A percentile compares a stretch with the other conserved stretches of the same genome.
Evolutionary conservation across 2,113 vertebrate species (phyloP).

Genomic region (Coptodon rendalli): DNA sequence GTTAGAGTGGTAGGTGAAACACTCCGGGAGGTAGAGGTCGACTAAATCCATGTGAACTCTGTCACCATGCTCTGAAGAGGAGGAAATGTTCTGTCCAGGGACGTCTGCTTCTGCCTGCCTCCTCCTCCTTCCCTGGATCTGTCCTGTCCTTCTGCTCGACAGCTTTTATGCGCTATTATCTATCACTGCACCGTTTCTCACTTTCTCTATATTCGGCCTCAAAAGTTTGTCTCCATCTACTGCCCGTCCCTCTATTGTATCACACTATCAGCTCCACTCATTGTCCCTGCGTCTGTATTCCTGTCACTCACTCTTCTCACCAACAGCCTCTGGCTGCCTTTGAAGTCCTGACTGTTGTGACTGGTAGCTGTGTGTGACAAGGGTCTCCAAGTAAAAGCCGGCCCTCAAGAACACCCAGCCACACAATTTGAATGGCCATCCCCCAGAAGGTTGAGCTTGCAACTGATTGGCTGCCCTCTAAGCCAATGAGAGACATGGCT

Average conservation of each 20-base stretch:
- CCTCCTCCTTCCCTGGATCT: neutral
- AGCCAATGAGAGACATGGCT: slow-evolving; percentile 40
- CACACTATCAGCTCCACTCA: slow-evolving; percentile 3
- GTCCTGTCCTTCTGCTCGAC: neutral
- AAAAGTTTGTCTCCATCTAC: slow-evolving; percentile 32
- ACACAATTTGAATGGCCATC: slow-evolving; percentile 48
- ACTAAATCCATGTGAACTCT: slow-evolving; percentile 68
- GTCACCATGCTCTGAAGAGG: slow-evolving; percentile 46
- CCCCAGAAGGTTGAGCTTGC: neutral
- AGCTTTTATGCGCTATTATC: neutral
- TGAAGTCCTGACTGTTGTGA: slow-evolving; percentile 49
- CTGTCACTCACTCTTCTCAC: slow-evolving; percentile 35
- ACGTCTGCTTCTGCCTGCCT: neutral
- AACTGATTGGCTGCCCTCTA: slow-evolving; percentile 27
- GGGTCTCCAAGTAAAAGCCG: slow-evolving; percentile 37
- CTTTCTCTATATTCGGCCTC: neutral
- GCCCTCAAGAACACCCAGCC: slow-evolving; percentile 29
- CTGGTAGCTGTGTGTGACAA: slow-evolving; percentile 34
- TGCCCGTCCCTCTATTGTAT: neutral
- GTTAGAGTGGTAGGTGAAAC: slow-evolving; percentile 67
- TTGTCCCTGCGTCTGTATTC: neutral
- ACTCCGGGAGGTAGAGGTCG: slow-evolving; percentile 69
- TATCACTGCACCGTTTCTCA: neutral
- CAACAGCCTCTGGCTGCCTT: slow-evolving; percentile 9
- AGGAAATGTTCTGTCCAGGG: neutral